Evolutionary conservation across 1,140 invertebrate genomes (phyloP).

Genomic region (Anoplolepis gracilipes): DNA sequence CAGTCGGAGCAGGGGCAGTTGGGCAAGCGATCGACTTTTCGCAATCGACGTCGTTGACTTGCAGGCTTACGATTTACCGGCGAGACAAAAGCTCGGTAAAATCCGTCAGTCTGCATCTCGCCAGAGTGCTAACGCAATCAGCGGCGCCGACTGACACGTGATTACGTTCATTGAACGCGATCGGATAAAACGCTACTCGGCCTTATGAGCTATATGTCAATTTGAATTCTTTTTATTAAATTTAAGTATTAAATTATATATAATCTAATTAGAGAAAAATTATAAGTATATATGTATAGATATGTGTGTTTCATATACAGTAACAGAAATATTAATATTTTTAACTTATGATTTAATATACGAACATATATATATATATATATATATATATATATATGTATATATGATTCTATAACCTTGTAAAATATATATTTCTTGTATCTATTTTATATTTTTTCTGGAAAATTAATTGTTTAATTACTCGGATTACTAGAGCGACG

Average conservation of each 20-base stretch:
- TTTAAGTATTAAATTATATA: neutral
- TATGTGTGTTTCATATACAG: neutral
- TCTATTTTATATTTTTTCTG: neutral
- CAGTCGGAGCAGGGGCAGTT: slow-evolving; percentile 41
- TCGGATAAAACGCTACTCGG: neutral
- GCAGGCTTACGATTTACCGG: slow-evolving; percentile 63
- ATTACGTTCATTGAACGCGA: slow-evolving; percentile 42
- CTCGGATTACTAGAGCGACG: neutral
- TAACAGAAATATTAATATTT: neutral
- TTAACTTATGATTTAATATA: neutral
- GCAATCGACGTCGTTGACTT: slow-evolving; percentile 75
- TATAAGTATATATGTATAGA: neutral
- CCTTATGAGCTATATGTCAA: neutral
- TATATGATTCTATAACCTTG: neutral
- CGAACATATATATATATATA: no score
- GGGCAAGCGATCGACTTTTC: slow-evolving; percentile 65
- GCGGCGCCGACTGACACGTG: slow-evolving; percentile 42
- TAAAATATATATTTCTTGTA: neutral
- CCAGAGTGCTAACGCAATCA: slow-evolving; percentile 30
- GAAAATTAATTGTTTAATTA: neutral
- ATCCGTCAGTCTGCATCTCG: slow-evolving; percentile 30
- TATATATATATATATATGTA: no score
- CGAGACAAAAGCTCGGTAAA: slow-evolving; percentile 58
- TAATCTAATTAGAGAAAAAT: neutral
- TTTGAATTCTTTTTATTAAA: neutral